Conservation (phyloP, 1,140 invertebrate species). For the Venturia canescens region DNA sequence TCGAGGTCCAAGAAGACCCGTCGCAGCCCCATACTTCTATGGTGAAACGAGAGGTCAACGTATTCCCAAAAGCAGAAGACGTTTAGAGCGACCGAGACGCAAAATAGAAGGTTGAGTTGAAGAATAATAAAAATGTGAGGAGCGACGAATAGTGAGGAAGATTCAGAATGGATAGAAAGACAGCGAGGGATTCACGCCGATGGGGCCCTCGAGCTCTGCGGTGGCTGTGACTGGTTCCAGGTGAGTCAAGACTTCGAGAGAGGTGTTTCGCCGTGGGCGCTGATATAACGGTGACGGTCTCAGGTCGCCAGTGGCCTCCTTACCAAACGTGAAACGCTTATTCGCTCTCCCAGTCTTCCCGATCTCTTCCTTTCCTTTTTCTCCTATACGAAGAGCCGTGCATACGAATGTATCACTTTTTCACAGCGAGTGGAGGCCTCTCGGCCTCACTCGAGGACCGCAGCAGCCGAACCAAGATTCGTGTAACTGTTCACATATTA, state of each 20-base stretch:
- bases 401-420: background rate
- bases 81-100: background rate
- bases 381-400: background rate
- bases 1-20: background rate
- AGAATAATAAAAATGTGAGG: background rate
- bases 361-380: conserved; percentile 1
- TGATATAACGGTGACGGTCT: conserved; percentile 73
- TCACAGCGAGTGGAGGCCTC: background rate
- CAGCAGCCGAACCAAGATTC: conserved; percentile 56
- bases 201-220: background rate
- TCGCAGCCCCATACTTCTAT: background rate
- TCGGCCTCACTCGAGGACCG: conserved; percentile 19
- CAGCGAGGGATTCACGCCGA: background rate
- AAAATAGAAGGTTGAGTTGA: background rate
- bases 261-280: conserved; percentile 69
- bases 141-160: background rate
- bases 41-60: background rate
- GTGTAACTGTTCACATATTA: conserved; percentile 69
- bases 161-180: background rate
- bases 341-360: conserved; percentile 34
- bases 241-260: conserved; percentile 58
- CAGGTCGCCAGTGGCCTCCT: conserved; percentile 70
- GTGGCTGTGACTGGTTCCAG: conserved; percentile 57
- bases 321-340: conserved; percentile 59
- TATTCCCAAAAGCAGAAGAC: background rate